A percentile compares a stretch with the other conserved stretches of the same genome.
Evolutionary conservation across 2,888 invertebrate genomes (phyloP).

Genomic region (Lomographa bimaculata): DNA sequence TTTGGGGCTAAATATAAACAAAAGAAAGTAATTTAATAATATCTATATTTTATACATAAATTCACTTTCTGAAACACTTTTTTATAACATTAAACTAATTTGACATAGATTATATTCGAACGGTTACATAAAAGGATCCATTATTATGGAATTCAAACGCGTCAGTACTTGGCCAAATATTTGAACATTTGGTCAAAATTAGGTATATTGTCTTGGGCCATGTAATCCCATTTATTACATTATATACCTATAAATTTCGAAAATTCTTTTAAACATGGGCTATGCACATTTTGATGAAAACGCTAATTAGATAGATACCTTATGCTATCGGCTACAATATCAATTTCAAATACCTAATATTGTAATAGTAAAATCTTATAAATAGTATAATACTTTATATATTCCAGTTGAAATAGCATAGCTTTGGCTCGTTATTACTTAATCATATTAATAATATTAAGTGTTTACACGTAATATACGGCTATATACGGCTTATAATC

Average conservation of each 20-base stretch:
- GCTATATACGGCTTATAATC: conserved; percentile 29
- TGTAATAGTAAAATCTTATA: conserved; percentile 48
- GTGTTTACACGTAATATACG: conserved; percentile 17
- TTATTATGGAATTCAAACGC: conserved; percentile 59
- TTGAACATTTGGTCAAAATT: conserved; percentile 75
- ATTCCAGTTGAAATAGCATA: conserved; percentile 53
- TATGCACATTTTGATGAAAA: conserved; percentile 34
- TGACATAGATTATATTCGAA: conserved; percentile 59
- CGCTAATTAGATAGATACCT: conserved; percentile 15
- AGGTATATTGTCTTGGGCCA: conserved; percentile 70
- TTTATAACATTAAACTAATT: conserved; percentile 66
- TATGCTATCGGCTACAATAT: conserved; percentile 26
- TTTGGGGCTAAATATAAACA: too few relatives aligned
- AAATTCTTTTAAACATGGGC: conserved; percentile 37
- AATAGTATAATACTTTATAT: conserved; percentile 38
- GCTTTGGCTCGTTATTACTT: conserved; percentile 63
- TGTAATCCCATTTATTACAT: conserved; percentile 44
- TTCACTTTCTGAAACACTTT: conserved; percentile 76
- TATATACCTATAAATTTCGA: conserved; percentile 28
- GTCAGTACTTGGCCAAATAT: conserved; percentile 68
- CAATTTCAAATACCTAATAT: conserved; percentile 42
- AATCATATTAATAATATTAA: conserved; percentile 23
- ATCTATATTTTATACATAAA: conserved; percentile 66
- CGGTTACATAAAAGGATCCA: conserved; percentile 56
- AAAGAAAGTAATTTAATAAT: conserved; percentile 36